Evolutionary conservation across 2,797 vertebrate genomes (phyloP), one percentile per base, ranked within the genome.

Genomic region (Onychomys leucogaster): DNA sequence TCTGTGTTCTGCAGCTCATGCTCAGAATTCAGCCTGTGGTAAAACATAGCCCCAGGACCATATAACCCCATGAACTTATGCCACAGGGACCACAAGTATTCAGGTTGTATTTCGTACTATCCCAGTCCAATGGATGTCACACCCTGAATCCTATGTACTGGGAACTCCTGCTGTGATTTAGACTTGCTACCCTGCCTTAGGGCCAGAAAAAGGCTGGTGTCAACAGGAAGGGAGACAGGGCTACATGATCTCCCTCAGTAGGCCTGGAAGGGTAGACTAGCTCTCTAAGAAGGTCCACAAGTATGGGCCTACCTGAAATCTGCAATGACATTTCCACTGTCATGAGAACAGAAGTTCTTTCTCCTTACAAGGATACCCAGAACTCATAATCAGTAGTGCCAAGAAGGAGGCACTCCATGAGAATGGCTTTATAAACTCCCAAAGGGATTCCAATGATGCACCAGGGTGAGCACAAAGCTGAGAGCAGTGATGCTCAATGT

Each of bases 11-110:
- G 49, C 49, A 49, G 11, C 49, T 49, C 49, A 11, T 49, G 49
- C 1, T 49, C 49, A 12, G 10, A 49, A 12, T 49, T 49, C 49
- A 49, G 10, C 49, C 49, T 49, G 49, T 49, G 10, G 10, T 49
- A 49, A 11, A 11, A 11, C 97, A 99, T 99, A 80, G 59, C 82
- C 81, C n/a, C 57, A 46, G 93, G 19, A 94, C 82, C 92, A 57
- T 67, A 95, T 1, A 9, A 49, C 34, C 63, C 63, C 2, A 0
- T 96, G 71, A 77, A 99, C 71, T 34, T 2, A 23, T 9, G 43
- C 37, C 41, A 73, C 16, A 99, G 27, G 99, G 99, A 97, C 37
- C 41, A 73, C 34, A n/a, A 0, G 0, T 55, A 73, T 16, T 0
- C 5, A 80, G 21, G 34, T 41, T 69, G 2, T 3, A 5, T 52